Evolutionary conservation across 2,113 vertebrate genomes (phyloP), one percentile per base, ranked within the genome.

Genomic region (Gadus chalcogrammus): DNA sequence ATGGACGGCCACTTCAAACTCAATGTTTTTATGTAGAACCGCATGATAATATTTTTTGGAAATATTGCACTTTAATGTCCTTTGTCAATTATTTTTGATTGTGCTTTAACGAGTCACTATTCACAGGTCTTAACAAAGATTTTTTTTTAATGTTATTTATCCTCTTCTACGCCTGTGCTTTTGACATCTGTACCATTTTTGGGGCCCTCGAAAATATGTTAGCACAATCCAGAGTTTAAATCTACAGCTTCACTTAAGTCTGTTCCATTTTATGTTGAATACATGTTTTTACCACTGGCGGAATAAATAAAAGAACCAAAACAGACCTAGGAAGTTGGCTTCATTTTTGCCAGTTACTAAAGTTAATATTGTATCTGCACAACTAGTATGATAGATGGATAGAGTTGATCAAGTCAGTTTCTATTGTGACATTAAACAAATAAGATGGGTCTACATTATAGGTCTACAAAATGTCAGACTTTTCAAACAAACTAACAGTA

Each of bases 241-340:
- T 48, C 5, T 48, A 48, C 42, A 48, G 9, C 42, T 79, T 70
- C 6, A 68, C 52, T 42, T 65, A 71, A 66, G 69, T 75, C 28
- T 72, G 72, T 82, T 2, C 61, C 71, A 67, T 64, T 64, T 80
- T 42, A 71, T 81, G 70, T 81, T 67, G 76, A 61, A 59, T 31
- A 64, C 65, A 65, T 71, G 55, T 75, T 75, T 67, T 72, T 48
- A 80, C 68, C 27, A 61, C 3, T 71, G 35, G 12, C 9, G 63
- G 78, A 78, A 71, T 0, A 56, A 82, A 86, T 79, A 86, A 83
- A 83, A 67, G 1, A 65, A 79, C 71, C 61, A 71, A 72, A 74
- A 56, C 15, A 65, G 12, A 24, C 22, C 56, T 52, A 11, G 64
- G 75, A 66, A 28, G 17, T 70, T 48, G 64, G 64, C 71, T 75